Evolutionary conservation across 2,797 vertebrate genomes (phyloP), one percentile per base, ranked within the genome.

Genomic region (Argya squamiceps): DNA sequence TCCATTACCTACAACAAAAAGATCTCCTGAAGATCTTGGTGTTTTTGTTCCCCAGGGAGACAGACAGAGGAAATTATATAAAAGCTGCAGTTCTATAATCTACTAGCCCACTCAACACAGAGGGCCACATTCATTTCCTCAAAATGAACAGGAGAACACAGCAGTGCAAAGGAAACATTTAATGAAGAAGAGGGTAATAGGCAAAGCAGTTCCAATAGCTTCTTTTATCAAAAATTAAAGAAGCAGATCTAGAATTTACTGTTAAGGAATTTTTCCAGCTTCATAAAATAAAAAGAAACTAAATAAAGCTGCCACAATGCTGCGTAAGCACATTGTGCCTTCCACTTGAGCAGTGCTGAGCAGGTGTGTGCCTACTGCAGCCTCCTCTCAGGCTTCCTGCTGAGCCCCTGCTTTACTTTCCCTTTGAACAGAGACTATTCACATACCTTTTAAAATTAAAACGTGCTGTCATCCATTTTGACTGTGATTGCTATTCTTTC

Each of bases 381-480:
- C 30, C 53, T 58, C 30, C 10, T 29, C 65, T 9, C 29, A 62
- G 73, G 37, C 34, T 58, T 64, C 76, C 95, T 49, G 34, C 53
- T 56, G 76, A 80, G 88, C 3, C 21, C 21, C 36, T 26, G 23
- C 58, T 77, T 69, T 15, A 34, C 49, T 12, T 44, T 70, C 52
- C 52, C 34, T 90, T 71, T 65, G 30, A 92, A 86, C 41, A 75
- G 41, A 37, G 9, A 56, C 23, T 36, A 71, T 60, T 75, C 81
- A 67, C 64, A 30, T 34, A 64, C 17, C 27, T 88, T 67, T 84
- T n/a, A 81, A 50, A 90, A 70, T 6, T 11, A 67, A 83, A 93
- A 41, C 0, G 0, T 30, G 36, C 49, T 49, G 58, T 43, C 6
- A 0, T 75, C 39, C 34, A 9, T 79, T 93, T 62, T 49, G 24